Base-by-base conservation (phyloP, 1,140 invertebrate species). In the Megalopta genalis region DNA sequence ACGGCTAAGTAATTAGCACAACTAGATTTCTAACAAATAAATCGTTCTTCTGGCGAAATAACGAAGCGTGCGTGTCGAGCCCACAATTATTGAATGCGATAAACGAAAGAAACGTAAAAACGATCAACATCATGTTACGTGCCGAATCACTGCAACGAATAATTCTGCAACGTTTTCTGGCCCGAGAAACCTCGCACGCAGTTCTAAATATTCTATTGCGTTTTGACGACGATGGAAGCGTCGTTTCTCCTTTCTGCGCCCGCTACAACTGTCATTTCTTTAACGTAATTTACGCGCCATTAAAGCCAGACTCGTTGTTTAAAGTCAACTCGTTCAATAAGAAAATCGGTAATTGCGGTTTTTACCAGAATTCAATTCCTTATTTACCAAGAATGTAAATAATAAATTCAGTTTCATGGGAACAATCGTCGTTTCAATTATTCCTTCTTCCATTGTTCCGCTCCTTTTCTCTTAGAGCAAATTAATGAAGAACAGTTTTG, bases 11-110 rank as follows among this genome's bases (percentile, higher is more conserved):
- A 57, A 57, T 57, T 23, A 57, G n/a, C 6, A 21, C 21, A 8
- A 57, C n/a, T n/a, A 57, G n/a, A 57, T 57, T 57, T 75, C 64
- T 80, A 80, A 52, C 18, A 65, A 76, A 69, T 76, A 76, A 80
- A 76, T 76, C 32, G 42, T 37, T 74, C 65, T 73, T 42, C 42
- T 63, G 37, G 27, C 16, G 27, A 25, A 54, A 74, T 79, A 73
- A 79, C 52, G 37, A 79, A 54, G 42, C 39, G 8, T 71, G 76
- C 68, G 69, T 65, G 49, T 21, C 18, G 18, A 57, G 69, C 52
- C 4, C 12, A 57, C 60, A 72, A 32, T 65, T 46, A 23, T 42
- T 78, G 68, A 54, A 57, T 59, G 60, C 46, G 46, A 72, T 78
- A 72, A 72, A 78, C 46, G 46, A 64, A 46, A 72, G 27, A 77